Base-by-base conservation (phyloP, 2,888 invertebrate species). In the Leucoma salicis region DNA sequence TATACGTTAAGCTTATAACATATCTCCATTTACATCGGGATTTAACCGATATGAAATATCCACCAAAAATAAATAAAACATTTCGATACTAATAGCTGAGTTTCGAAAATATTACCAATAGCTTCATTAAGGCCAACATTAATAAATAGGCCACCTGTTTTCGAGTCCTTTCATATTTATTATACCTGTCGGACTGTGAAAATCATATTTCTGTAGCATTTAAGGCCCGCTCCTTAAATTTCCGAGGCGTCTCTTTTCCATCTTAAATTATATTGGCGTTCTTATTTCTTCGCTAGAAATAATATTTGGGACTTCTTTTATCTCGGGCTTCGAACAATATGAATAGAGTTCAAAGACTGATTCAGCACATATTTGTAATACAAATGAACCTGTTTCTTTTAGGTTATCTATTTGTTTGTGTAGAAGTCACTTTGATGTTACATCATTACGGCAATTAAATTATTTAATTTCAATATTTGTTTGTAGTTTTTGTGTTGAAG, bases 161-260 rank as follows among this genome's bases (percentile, higher is more conserved):
- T 53, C 56, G 47, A 56, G 57, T 43, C 45, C 54, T 49, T 51
- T 42, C 51, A 52, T 56, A 64, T 65, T 59, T 60, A n/a, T n/a
- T n/a, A 53, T 64, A 57, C 46, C 53, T 53, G 54, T 63, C 53
- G 56, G 56, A 62, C 66, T 57, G 57, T 41, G 55, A 61, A 66
- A 60, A 66, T 69, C 54, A 57, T 55, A 63, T 60, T 59, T 49
- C 39, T 39, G 39, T 39, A 31, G 32, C 21, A 15, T 53, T 52
- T 42, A 36, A 48, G 36, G 37, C 25, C 53, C 38, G 44, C 36
- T 35, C 36, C 31, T 25, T 14, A 41, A 55, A 55, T 44, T 59
- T 55, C 43, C 15, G 31, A 44, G 36, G 49, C 36, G 37, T 58
- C 45, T 3, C 47, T 46, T 45, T n/a, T 31, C 35, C 37, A 44